phyloP scores from a whole-genome alignment of 2,797 vertebrate species.

The Galagoides demidoff region DNA sequence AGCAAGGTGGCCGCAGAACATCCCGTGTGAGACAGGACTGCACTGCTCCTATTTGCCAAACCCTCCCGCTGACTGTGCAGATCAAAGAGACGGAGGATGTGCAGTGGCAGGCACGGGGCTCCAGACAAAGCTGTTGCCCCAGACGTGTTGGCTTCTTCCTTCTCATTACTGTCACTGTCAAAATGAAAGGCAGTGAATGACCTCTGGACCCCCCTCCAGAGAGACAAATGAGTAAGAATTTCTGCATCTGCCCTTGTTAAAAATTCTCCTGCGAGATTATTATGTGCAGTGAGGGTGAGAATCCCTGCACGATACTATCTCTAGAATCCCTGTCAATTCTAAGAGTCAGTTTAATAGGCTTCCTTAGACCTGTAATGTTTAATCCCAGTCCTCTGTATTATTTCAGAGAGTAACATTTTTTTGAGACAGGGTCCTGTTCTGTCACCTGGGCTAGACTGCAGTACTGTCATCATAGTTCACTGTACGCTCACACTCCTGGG shows the following conservation, averaged over 20 bases:
- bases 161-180: not conserved
- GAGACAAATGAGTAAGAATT: not conserved
- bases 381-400: not conserved
- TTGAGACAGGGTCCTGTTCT: too few relatives aligned
- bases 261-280: not conserved
- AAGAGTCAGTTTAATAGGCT: not conserved
- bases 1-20: not conserved
- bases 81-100: rapidly evolving
- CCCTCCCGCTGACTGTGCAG: not conserved
- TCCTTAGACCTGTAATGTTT: constrained; percentile 12
- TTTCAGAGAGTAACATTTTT: constrained; percentile 35
- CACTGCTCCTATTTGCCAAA: not conserved
- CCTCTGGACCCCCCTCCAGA: not conserved
- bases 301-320: not conserved
- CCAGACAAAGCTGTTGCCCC: not conserved
- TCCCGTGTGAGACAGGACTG: rapidly evolving
- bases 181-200: not conserved
- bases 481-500: too few relatives aligned
- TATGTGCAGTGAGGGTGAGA: not conserved
- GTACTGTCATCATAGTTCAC: too few relatives aligned
- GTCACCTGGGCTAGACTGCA: too few relatives aligned
- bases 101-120: not conserved
- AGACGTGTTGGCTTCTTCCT: rapidly evolving
- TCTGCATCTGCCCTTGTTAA: not conserved
- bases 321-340: not conserved